Evolutionary conservation across 2,113 vertebrate species (phyloP).

Genomic region (Paratilapia polleni): DNA sequence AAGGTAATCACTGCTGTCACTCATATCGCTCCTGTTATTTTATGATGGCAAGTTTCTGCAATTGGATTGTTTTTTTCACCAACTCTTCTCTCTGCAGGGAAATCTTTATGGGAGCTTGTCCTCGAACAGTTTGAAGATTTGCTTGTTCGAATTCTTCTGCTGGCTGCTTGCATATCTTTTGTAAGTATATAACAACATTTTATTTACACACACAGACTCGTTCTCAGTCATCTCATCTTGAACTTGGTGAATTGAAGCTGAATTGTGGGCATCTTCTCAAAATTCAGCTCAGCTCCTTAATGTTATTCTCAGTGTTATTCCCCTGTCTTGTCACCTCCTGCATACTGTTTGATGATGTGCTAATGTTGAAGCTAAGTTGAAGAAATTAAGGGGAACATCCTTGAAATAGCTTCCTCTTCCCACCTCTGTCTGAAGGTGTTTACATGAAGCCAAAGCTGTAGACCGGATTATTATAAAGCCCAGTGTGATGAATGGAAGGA

Average conservation of each 20-base stretch:
- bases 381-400: not conserved
- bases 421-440: conserved; percentile 25
- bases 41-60: not conserved
- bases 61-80: conserved; percentile 4
- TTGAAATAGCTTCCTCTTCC: not conserved
- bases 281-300: not conserved
- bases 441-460: conserved; percentile 18
- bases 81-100: conserved; percentile 82
- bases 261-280: not conserved
- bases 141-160: conserved; percentile 95
- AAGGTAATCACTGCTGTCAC: conserved; percentile 83
- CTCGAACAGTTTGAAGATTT: conserved; percentile 98
- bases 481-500: conserved; percentile 10
- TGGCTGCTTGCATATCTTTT: conserved; percentile 99
- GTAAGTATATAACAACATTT: conserved; percentile 84
- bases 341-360: not conserved
- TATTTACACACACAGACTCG: not conserved
- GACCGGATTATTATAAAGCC: conserved; percentile 28
- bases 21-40: not conserved
- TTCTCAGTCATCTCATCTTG: not conserved
- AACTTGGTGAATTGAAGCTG: not conserved
- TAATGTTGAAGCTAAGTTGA: not conserved
- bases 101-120: conserved; percentile 96
- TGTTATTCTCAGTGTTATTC: not conserved
- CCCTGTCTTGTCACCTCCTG: not conserved